phyloP scores from a whole-genome alignment of 2,113 vertebrate species.

The Hyla sarda region DNA sequence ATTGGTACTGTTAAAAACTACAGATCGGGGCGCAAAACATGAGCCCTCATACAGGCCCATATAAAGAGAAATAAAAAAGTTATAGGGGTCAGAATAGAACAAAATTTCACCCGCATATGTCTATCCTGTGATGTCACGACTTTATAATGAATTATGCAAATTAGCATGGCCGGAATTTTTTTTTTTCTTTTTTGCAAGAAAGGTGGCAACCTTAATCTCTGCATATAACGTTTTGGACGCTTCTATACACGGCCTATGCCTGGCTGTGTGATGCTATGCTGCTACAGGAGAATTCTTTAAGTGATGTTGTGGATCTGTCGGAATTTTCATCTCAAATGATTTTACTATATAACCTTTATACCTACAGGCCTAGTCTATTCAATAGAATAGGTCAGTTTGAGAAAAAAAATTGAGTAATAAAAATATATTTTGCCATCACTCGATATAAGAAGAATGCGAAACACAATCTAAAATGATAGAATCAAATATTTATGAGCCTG shows the following conservation, averaged over 20 bases:
- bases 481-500: not conserved
- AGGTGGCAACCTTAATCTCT: no score
- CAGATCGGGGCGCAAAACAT: no score
- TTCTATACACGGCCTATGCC: not conserved
- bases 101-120: no score
- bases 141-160: no score
- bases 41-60: no score
- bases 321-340: not conserved
- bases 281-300: not conserved
- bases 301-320: not conserved
- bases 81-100: no score
- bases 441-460: not conserved
- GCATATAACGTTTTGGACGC: not conserved
- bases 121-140: no score
- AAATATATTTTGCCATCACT: not conserved
- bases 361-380: not conserved
- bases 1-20: no score
- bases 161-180: no score
- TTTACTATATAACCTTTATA: conserved; percentile 1
- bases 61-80: no score
- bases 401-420: not conserved
- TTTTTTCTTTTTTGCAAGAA: not conserved
- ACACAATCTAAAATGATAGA: not conserved
- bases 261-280: not conserved
- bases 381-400: not conserved